These are phyloP conservation scores for Rhipidura dahli DNA, from an alignment of 2,113 vertebrate genomes.

Conservation along the genomic window DNA sequence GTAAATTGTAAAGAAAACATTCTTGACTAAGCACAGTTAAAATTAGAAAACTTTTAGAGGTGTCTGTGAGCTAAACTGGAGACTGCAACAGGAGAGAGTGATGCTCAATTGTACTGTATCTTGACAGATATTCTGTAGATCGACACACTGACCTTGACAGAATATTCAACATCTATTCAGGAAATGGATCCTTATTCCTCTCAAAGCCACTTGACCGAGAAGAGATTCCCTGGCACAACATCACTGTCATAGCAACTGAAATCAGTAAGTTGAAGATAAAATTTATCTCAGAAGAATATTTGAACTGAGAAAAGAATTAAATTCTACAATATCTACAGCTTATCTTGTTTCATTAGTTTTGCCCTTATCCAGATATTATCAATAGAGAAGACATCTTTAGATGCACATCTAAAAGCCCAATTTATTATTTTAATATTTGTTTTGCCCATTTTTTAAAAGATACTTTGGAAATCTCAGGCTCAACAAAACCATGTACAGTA, in stretches of 20 bases:
- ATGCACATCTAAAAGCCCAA: background rate
- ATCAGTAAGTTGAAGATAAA: conserved; percentile 79
- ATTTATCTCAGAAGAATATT: background rate
- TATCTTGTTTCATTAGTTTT: background rate
- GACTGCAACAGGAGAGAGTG: background rate
- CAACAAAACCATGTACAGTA: background rate
- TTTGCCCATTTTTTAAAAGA: background rate
- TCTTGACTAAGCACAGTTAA: background rate
- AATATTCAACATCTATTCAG: conserved; percentile 89
- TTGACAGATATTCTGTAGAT: conserved; percentile 90
- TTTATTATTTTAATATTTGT: background rate
- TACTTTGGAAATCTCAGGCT: background rate
- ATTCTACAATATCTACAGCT: background rate
- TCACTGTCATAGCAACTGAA: conserved; percentile 91
- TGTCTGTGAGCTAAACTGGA: background rate
- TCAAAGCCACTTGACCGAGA: conserved; percentile 90
- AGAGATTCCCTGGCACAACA: conserved; percentile 92
- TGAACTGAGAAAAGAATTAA: background rate
- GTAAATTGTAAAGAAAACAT: background rate
- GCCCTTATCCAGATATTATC: background rate
- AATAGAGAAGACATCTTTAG: background rate
- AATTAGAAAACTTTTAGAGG: background rate
- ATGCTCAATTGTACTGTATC: background rate
- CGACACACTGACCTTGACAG: conserved; percentile 91
- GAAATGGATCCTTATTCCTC: conserved; percentile 92